Percentiles rank a stretch among this genome's conserved stretches.
These are phyloP conservation scores for Scytalopus superciliaris DNA, from an alignment of 2,113 vertebrate species.

Conservation along the genomic window DNA sequence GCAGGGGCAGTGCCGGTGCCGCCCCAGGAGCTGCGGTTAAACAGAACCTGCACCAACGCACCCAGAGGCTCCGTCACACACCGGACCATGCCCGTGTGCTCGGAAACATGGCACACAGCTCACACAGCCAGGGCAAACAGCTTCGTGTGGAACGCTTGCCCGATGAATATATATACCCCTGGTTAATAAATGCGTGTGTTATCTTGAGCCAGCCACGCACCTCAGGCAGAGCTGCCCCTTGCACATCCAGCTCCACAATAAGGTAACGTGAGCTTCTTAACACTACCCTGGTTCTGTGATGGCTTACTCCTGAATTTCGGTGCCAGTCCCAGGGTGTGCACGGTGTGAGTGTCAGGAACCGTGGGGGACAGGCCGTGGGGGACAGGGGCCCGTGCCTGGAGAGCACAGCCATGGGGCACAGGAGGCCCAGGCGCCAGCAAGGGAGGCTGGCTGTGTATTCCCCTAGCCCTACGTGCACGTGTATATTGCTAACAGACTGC, in stretches of 20 bases:
- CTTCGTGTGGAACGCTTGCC: not conserved
- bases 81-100: too few species aligned
- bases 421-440: too few species aligned
- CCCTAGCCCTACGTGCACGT: too few species aligned
- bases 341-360: too few species aligned
- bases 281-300: not conserved
- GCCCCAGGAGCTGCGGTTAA: too few species aligned
- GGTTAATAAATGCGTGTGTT: not conserved
- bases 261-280: not conserved
- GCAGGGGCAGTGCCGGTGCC: too few species aligned
- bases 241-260: too few species aligned
- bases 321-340: too few species aligned
- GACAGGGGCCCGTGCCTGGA: not conserved
- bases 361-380: not conserved
- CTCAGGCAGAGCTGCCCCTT: not conserved
- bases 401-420: rapidly evolving
- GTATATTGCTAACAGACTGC: not conserved
- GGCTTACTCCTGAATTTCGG: not conserved
- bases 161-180: not conserved
- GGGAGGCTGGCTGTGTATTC: not conserved
- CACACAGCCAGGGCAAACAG: not conserved
- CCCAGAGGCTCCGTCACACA: too few species aligned
- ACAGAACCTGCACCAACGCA: too few species aligned
- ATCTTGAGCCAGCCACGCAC: not conserved
- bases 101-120: not conserved